Conservation (phyloP, 2,113 vertebrate species). For the Perca schrenkii region DNA sequence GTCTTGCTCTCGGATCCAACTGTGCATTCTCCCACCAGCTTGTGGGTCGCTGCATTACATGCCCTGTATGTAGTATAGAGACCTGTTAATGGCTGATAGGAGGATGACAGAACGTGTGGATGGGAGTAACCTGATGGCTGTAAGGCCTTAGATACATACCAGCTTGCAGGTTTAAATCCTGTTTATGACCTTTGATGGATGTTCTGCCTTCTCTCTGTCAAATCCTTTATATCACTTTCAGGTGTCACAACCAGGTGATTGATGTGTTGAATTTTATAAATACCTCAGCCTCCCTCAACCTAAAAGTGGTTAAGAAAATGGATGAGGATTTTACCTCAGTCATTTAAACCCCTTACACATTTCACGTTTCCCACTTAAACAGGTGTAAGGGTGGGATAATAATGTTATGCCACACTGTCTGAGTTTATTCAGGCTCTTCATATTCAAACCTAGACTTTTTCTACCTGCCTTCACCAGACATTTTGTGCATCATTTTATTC, state of each 20-base stretch:
- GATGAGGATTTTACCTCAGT: not conserved
- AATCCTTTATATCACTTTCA: constrained; percentile 47
- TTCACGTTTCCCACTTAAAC: not conserved
- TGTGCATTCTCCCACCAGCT: constrained; percentile 35
- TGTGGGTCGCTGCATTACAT: constrained; percentile 29
- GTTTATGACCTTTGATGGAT: constrained; percentile 59
- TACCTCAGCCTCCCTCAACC: not conserved
- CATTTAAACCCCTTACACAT: not conserved
- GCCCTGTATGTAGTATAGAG: constrained; percentile 10
- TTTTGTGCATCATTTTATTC: not conserved
- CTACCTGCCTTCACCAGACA: not conserved
- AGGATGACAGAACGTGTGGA: constrained; percentile 44
- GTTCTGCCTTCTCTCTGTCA: constrained; percentile 21
- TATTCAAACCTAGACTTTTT: not conserved
- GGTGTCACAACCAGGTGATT: constrained; percentile 18
- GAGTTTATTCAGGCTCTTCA: not conserved
- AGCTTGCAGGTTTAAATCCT: constrained; percentile 45
- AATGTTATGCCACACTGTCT: constrained; percentile 2
- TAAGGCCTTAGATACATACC: constrained; percentile 12
- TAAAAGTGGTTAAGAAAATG: not conserved
- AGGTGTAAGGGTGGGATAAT: not conserved
- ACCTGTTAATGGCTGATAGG: constrained; percentile 43
- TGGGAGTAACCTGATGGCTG: constrained; percentile 32
- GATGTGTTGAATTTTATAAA: constrained; percentile 24
- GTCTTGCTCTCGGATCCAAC: constrained; percentile 48